phyloP scores from a whole-genome alignment of 2,797 vertebrate genomes.

The Anableps anableps region DNA sequence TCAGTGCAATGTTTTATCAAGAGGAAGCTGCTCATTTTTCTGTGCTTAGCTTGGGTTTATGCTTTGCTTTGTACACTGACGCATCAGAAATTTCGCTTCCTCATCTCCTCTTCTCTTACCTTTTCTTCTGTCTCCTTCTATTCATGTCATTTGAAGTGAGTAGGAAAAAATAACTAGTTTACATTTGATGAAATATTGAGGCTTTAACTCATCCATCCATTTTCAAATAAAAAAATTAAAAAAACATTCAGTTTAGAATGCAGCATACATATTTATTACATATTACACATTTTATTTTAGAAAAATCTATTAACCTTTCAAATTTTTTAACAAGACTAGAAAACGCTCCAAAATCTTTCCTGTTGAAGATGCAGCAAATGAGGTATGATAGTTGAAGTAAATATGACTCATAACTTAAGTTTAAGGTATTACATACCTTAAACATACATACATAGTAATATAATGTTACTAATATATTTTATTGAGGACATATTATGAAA shows the following conservation, averaged over 20 bases:
- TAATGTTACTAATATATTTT: not conserved
- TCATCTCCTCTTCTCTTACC: constrained; percentile 17
- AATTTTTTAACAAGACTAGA: not conserved
- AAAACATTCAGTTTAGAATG: not conserved
- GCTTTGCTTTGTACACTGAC: constrained; percentile 35
- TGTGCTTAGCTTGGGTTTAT: constrained; percentile 40
- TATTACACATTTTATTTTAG: not conserved
- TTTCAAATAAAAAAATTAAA: not conserved
- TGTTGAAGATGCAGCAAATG: not conserved
- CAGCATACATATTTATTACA: too few relatives aligned
- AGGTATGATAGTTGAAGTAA: not conserved
- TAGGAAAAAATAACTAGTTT: not conserved
- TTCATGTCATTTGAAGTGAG: constrained; percentile 14
- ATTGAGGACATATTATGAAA: not conserved
- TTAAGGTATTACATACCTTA: not conserved
- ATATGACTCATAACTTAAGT: not conserved
- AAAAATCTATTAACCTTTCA: not conserved
- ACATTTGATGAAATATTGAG: not conserved
- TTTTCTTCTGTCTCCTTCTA: constrained; percentile 46
- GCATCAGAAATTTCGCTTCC: not conserved
- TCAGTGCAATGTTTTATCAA: constrained; percentile 18
- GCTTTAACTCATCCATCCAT: not conserved
- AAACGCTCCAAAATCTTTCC: not conserved
- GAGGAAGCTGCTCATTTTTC: constrained; percentile 20
- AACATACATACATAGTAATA: not conserved